Evolutionary conservation across 2,888 invertebrate genomes (phyloP), one percentile per base, ranked within the genome.

Genomic region (Platerodrilus igneus): DNA sequence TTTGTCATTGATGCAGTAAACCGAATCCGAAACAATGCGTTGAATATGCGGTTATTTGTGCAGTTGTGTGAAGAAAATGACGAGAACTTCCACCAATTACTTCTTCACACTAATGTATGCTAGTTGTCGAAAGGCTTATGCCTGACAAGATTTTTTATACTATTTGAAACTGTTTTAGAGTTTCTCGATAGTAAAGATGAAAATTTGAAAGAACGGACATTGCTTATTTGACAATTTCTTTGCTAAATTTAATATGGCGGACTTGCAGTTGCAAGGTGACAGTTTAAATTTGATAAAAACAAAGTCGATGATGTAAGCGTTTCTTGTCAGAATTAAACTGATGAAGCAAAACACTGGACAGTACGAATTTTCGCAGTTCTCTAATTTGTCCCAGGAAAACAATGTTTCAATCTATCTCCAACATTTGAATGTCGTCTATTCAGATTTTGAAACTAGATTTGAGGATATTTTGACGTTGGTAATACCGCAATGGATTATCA

Each of bases 291-390:
- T 53, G 32, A 55, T 54, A 37, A 54, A 55, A 52, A 53, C 49
- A 46, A 53, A 53, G 52, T 37, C 42, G 21, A 37, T 54, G 27
- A 43, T 58, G 45, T 48, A 51, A 39, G 51, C 45, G 26, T 53
- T 57, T 52, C 43, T 53, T 49, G 54, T 37, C 22, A 53, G 40
- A 52, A 29, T 53, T 28, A 51, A 51, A 43, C 44, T 55, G 37
- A n/a, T 20, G 50, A 57, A 56, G 51, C 48, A 55, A 56, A 53
- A 53, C 30, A 56, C 57, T 52, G 39, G 52, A 41, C 48, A 48
- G 47, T 35, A 53, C 45, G 50, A 55, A 54, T 53, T 56, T 50
- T 55, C 47, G 38, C 47, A 57, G 47, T 57, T 55, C 37, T 37
- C 51, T 37, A 46, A 45, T 42, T 28, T 37, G 16, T 48, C 41